These are phyloP conservation scores for Caenorhabditis uteleia DNA, from an alignment of 2,888 invertebrate genomes.

Conservation along the genomic window DNA sequence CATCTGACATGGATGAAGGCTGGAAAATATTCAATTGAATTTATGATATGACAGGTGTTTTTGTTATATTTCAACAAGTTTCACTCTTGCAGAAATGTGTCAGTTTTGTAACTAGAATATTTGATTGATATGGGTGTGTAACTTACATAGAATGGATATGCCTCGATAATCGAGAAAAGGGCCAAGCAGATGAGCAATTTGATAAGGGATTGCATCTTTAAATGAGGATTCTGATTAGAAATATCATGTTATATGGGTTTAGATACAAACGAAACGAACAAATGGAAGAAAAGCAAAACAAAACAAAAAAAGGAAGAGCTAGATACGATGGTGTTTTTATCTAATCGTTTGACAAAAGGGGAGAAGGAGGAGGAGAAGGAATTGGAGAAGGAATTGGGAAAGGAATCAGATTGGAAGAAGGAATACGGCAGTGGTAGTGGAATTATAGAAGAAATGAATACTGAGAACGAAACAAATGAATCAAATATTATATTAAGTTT, in stretches of 20 bases:
- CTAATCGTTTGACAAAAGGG: neutral
- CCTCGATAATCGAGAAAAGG: slow-evolving; percentile 18
- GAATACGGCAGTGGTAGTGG: too few species aligned
- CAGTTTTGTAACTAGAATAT: neutral
- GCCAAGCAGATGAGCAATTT: slow-evolving; percentile 35
- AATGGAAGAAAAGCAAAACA: slow-evolving; percentile 3
- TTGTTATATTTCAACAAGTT: too few species aligned
- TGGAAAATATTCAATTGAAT: slow-evolving; percentile 3
- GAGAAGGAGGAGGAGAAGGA: neutral
- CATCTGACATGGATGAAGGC: slow-evolving; percentile 10
- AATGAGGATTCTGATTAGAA: slow-evolving; percentile 3
- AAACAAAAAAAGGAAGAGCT: slow-evolving; percentile 1
- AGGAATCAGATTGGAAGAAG: too few species aligned
- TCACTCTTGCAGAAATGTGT: neutral
- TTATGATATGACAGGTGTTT: neutral
- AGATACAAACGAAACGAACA: slow-evolving; percentile 1
- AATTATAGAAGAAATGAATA: too few species aligned
- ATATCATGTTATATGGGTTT: slow-evolving; percentile 5
- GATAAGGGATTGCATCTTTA: slow-evolving; percentile 32
- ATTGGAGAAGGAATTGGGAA: too few species aligned
- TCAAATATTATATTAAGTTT: too few species aligned
- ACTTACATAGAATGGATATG: slow-evolving; percentile 38
- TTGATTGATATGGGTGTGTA: neutral
- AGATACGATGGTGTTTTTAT: neutral
- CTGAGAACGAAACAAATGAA: too few species aligned